A percentile compares a stretch with the other conserved stretches of the same genome.
Conservation (phyloP, 2,113 vertebrate genomes). For the Varanus salvator region DNA sequence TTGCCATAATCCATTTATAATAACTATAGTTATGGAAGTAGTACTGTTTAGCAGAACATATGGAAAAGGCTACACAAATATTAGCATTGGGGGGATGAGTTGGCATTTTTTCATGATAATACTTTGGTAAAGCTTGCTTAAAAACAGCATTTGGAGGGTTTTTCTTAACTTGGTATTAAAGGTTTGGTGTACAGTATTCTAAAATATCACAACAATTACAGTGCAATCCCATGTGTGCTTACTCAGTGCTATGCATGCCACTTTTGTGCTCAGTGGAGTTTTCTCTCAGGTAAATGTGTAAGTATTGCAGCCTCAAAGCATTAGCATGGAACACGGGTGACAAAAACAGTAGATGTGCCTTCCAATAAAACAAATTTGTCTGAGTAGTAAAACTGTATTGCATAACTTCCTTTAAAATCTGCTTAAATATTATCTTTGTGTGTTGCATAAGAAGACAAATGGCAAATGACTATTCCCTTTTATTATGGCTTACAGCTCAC, state of each 20-base stretch:
- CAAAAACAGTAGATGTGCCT: background rate
- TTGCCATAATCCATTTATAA: background rate
- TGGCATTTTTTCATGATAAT: background rate
- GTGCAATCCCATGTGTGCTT: too few species aligned
- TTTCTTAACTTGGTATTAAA: background rate
- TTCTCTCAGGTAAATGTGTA: background rate
- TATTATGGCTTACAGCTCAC: background rate
- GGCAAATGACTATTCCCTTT: background rate
- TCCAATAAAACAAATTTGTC: background rate
- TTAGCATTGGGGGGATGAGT: background rate
- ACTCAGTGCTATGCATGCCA: background rate
- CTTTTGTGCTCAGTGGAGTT: background rate
- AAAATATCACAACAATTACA: background rate
- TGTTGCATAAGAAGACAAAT: background rate
- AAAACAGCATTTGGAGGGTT: background rate
- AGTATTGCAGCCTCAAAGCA: background rate
- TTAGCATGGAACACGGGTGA: background rate
- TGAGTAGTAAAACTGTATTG: background rate
- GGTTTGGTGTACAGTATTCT: background rate
- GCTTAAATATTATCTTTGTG: background rate
- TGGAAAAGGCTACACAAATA: background rate
- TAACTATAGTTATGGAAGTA: accelerated
- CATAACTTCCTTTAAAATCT: background rate
- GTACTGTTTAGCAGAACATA: conserved; percentile 1
- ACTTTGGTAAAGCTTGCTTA: background rate